These are phyloP conservation scores for Hydroisotoma schaefferi DNA, from an alignment of 2,888 invertebrate species.

Conservation along the genomic window DNA sequence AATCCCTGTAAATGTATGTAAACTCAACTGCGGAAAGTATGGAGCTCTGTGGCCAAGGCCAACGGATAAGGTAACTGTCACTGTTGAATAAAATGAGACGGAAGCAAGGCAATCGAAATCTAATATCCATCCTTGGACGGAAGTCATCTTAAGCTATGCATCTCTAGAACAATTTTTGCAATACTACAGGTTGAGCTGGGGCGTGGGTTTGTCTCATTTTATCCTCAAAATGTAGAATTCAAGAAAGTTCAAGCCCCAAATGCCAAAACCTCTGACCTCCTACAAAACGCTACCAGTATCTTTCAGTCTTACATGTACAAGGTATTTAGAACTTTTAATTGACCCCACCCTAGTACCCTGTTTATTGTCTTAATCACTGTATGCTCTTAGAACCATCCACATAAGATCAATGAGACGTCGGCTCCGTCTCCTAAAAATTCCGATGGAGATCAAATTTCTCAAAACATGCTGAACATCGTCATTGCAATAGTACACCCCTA, in stretches of 20 bases:
- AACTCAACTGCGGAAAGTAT: constrained; percentile 48
- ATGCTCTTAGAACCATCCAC: constrained; percentile 36
- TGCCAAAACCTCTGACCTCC: constrained; percentile 14
- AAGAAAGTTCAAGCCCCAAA: constrained; percentile 55
- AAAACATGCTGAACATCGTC: constrained; percentile 30
- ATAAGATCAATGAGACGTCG: constrained; percentile 26
- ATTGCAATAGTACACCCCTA: constrained; percentile 32
- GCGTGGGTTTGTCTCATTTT: constrained; percentile 34
- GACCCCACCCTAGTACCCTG: background rate
- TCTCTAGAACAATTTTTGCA: constrained; percentile 10
- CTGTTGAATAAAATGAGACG: no score
- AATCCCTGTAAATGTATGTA: constrained; percentile 43
- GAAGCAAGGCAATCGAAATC: no score
- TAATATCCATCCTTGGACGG: no score
- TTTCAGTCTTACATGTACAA: constrained; percentile 35
- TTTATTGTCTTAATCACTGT: background rate
- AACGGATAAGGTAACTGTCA: constrained; percentile 33
- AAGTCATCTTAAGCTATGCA: no score
- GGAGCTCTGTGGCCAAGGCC: constrained; percentile 49
- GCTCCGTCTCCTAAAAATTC: constrained; percentile 37
- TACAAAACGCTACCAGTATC: constrained; percentile 27
- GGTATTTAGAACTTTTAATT: constrained; percentile 22
- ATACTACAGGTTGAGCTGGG: constrained; percentile 39
- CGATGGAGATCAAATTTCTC: constrained; percentile 26
- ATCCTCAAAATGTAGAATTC: constrained; percentile 43